A percentile compares a stretch with the other conserved stretches of the same genome.
These are phyloP conservation scores for Oncopeltus fasciatus DNA, from an alignment of 1,140 invertebrate genomes.

Conservation along the genomic window DNA sequence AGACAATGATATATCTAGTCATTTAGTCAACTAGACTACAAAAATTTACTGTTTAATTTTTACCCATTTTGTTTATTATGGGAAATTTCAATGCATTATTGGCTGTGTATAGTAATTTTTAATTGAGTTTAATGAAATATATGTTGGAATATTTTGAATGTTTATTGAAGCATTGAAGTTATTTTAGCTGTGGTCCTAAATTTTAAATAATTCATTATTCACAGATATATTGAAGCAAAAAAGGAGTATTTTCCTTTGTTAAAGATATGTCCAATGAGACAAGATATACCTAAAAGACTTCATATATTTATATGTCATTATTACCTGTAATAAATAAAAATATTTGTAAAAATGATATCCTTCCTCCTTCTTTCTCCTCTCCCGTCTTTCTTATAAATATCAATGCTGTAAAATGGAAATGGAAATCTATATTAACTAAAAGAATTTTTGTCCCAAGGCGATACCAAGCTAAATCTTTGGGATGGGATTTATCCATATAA, in stretches of 20 bases:
- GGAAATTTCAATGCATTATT: background rate
- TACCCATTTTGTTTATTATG: background rate
- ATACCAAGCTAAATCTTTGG: too few species aligned
- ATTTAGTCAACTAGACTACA: background rate
- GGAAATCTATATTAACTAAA: too few species aligned
- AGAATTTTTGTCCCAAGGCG: too few species aligned
- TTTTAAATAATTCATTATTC: background rate
- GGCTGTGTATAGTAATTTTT: background rate
- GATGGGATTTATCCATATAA: too few species aligned
- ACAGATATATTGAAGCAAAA: background rate
- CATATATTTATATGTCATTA: background rate
- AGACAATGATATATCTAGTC: conserved; percentile 5
- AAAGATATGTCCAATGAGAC: background rate
- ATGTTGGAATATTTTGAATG: background rate
- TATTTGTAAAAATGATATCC: too few species aligned
- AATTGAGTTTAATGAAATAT: background rate
- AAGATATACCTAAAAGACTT: background rate
- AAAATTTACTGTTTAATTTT: background rate
- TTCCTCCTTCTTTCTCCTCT: too few species aligned
- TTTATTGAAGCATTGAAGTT: too few species aligned
- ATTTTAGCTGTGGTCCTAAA: background rate
- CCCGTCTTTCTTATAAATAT: too few species aligned
- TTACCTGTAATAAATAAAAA: background rate
- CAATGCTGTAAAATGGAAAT: too few species aligned
- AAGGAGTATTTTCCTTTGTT: too few species aligned